Conservation (phyloP, 2,888 invertebrate genomes). For the Quadroppia sp. region DNA sequence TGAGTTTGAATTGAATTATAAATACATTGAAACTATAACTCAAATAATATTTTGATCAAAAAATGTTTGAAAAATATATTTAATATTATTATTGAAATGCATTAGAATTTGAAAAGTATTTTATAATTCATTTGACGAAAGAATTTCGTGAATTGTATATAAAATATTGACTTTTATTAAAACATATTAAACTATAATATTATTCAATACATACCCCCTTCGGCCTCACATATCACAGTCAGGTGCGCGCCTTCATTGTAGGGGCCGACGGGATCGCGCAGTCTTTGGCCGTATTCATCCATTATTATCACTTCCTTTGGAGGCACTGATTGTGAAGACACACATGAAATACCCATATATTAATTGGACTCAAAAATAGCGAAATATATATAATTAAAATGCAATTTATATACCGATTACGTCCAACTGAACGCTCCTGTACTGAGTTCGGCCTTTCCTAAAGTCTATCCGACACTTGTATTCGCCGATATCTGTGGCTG, state of each 20-base stretch:
- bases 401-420: conserved; percentile 28
- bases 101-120: no score
- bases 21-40: no score
- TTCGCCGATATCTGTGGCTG: conserved; percentile 39
- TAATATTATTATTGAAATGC: no score
- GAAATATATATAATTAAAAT: background rate
- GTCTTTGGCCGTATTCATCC: conserved; percentile 47
- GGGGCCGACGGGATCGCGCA: conserved; percentile 47
- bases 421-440: conserved; percentile 39
- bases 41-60: no score
- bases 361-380: background rate
- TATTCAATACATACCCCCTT: conserved; percentile 47
- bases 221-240: conserved; percentile 47
- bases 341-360: background rate
- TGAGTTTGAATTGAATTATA: no score
- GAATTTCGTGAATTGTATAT: no score
- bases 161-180: no score
- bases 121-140: no score
- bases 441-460: conserved; percentile 34
- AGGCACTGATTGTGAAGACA: conserved; percentile 45
- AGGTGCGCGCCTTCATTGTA: conserved; percentile 48
- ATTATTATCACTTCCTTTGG: conserved; percentile 48
- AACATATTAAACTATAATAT: no score
- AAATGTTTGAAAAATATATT: no score
- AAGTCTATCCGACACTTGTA: conserved; percentile 43